Conservation (phyloP, 2,797 vertebrate species). For the Crotalus adamanteus region DNA sequence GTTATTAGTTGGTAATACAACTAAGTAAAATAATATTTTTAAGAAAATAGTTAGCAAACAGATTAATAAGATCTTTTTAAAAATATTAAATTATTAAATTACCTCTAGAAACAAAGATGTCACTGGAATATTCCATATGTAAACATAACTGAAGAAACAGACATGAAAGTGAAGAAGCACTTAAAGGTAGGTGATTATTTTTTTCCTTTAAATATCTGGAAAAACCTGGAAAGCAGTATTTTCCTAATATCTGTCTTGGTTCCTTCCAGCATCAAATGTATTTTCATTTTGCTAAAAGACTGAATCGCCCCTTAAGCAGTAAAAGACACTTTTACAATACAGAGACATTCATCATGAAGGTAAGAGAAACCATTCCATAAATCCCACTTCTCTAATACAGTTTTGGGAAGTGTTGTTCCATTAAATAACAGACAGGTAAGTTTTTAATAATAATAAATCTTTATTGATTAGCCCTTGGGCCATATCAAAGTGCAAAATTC, state of each 20-base stretch:
- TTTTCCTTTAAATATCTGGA: background rate
- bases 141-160: slow-evolving; percentile 58
- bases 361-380: slow-evolving; percentile 29
- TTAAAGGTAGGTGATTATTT: slow-evolving; percentile 59
- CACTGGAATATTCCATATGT: slow-evolving; percentile 47
- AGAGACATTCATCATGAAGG: slow-evolving; percentile 48
- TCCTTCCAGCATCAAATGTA: slow-evolving; percentile 45
- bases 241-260: background rate
- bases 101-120: slow-evolving; percentile 51
- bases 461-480: too few species aligned
- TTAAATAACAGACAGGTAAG: background rate
- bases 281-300: slow-evolving; percentile 40
- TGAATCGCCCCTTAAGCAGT: slow-evolving; percentile 12
- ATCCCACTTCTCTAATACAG: background rate
- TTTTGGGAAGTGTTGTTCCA: background rate
- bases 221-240: background rate
- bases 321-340: slow-evolving; percentile 26
- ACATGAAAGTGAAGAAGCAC: slow-evolving; percentile 52
- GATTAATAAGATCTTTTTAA: background rate
- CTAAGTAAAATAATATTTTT: background rate
- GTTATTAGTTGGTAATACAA: background rate
- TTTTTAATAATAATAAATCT: too few species aligned
- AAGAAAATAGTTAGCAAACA: background rate
- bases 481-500: too few species aligned
- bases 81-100: slow-evolving; percentile 2